A percentile compares a stretch with the other conserved stretches of the same genome.
These are phyloP conservation scores for Petrosia ficiformis DNA, from an alignment of 37 sponge, comb jelly and placozoan genomes.

Conservation along the genomic window DNA sequence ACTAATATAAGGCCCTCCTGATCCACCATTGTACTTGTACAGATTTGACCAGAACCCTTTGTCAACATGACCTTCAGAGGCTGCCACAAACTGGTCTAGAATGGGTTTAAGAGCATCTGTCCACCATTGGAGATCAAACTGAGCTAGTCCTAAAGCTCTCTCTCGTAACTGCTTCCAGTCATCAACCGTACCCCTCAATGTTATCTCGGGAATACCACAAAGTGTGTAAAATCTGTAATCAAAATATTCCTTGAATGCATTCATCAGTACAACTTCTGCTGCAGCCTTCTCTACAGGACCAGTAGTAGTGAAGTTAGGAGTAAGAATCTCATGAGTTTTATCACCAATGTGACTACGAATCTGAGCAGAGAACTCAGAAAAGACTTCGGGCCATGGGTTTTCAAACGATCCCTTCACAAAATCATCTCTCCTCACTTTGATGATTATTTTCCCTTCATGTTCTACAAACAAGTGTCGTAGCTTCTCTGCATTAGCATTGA, in stretches of 20 bases:
- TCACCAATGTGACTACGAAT: slow-evolving; percentile 36
- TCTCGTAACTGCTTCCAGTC: slow-evolving; percentile 56
- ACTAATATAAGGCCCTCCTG: slow-evolving; percentile 33
- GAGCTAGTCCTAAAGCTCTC: slow-evolving; percentile 20
- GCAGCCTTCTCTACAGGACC: slow-evolving; percentile 53
- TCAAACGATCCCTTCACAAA: slow-evolving; percentile 43
- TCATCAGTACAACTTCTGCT: slow-evolving; percentile 55
- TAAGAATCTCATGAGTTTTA: slow-evolving; percentile 28
- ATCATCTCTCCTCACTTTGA: slow-evolving; percentile 19
- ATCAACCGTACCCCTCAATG: slow-evolving; percentile 45
- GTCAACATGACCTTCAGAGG: slow-evolving; percentile 41
- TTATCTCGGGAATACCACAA: slow-evolving; percentile 70
- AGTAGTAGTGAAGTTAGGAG: slow-evolving; percentile 57
- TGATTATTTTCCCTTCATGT: slow-evolving; percentile 42
- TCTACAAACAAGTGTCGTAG: slow-evolving; percentile 54
- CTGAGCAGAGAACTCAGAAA: slow-evolving; percentile 52
- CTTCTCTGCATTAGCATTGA: slow-evolving; percentile 55
- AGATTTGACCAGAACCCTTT: slow-evolving; percentile 45
- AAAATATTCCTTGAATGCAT: slow-evolving; percentile 49
- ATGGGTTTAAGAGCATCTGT: slow-evolving; percentile 18
- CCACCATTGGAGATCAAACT: slow-evolving; percentile 67
- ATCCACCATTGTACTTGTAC: slow-evolving; percentile 27
- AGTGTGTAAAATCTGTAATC: neutral
- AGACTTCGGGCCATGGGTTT: slow-evolving; percentile 63
- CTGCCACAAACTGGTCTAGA: slow-evolving; percentile 55